Percentiles rank a stretch among this genome's conserved stretches.
Conservation (phyloP, 2,888 invertebrate species). For the Aleiodes leptofemur region DNA sequence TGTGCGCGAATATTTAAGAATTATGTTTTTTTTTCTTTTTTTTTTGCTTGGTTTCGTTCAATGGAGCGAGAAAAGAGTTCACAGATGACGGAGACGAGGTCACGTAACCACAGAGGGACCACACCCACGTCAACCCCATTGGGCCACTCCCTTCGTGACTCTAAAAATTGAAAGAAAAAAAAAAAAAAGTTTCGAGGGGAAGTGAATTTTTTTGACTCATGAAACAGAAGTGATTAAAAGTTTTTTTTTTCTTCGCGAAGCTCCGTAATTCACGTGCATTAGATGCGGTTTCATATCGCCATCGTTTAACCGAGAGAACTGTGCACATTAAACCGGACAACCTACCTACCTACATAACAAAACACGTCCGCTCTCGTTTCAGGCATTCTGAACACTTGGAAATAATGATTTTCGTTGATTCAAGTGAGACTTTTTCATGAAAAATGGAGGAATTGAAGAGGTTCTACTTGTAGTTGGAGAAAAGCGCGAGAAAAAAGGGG, state of each 20-base stretch:
- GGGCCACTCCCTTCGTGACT: constrained; percentile 38
- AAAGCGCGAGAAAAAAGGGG: no score
- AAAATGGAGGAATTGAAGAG: no score
- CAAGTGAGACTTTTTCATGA: no score
- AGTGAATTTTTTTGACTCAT: background rate
- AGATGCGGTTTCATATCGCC: background rate
- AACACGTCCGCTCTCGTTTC: constrained; percentile 60
- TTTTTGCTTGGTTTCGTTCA: constrained; percentile 59
- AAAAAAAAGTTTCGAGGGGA: background rate
- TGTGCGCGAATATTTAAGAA: no score
- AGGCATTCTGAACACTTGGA: background rate
- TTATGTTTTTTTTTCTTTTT: background rate
- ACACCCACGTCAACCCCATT: constrained; percentile 56
- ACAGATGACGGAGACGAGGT: constrained; percentile 55
- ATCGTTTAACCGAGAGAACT: background rate
- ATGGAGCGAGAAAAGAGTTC: constrained; percentile 63
- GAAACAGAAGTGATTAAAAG: background rate
- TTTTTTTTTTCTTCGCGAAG: background rate
- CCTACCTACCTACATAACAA: constrained; percentile 64
- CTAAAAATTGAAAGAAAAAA: constrained; percentile 2
- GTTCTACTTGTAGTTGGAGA: no score
- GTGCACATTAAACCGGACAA: constrained; percentile 51
- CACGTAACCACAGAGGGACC: constrained; percentile 58
- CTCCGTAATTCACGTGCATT: background rate
- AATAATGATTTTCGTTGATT: no score